Percentiles rank a stretch among this genome's conserved stretches.
These are phyloP conservation scores for Caenorhabditis sinica DNA, from an alignment of 2,888 invertebrate species.

Conservation along the genomic window DNA sequence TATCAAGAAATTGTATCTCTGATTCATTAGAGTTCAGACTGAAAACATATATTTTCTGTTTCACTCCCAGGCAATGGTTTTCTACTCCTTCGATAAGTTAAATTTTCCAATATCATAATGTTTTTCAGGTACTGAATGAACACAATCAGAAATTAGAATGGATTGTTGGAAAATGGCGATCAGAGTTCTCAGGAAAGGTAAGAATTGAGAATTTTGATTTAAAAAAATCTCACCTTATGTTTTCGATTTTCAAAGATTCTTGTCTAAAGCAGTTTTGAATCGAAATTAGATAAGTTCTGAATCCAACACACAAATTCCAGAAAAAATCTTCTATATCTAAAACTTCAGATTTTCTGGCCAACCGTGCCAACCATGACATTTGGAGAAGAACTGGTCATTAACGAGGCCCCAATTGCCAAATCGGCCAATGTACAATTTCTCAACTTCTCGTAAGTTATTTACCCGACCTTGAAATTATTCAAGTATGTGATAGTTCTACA, in stretches of 20 bases:
- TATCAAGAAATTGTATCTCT: too few relatives aligned
- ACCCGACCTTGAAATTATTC: constrained; percentile 48
- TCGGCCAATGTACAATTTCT: constrained; percentile 83
- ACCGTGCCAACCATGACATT: constrained; percentile 84
- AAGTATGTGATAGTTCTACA: constrained; percentile 30
- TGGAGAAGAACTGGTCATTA: constrained; percentile 83
- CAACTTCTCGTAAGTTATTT: constrained; percentile 81
- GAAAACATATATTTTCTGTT: too few relatives aligned
- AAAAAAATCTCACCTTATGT: constrained; percentile 9
- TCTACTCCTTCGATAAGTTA: too few relatives aligned
- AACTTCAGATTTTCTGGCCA: constrained; percentile 82
- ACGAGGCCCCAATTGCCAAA: constrained; percentile 82
- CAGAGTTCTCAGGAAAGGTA: constrained; percentile 83
- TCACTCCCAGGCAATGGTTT: constrained; percentile 42
- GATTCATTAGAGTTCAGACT: too few relatives aligned
- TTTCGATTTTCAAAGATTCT: neutral
- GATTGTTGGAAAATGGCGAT: constrained; percentile 84
- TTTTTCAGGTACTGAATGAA: constrained; percentile 69
- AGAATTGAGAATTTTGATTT: neutral
- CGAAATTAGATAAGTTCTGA: too few relatives aligned
- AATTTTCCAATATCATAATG: neutral
- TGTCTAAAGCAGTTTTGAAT: too few relatives aligned
- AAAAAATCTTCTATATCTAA: too few relatives aligned
- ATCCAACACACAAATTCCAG: too few relatives aligned
- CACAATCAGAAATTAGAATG: constrained; percentile 81